Base-by-base conservation (phyloP, 2,113 vertebrate genomes). In the Turnix velox region DNA sequence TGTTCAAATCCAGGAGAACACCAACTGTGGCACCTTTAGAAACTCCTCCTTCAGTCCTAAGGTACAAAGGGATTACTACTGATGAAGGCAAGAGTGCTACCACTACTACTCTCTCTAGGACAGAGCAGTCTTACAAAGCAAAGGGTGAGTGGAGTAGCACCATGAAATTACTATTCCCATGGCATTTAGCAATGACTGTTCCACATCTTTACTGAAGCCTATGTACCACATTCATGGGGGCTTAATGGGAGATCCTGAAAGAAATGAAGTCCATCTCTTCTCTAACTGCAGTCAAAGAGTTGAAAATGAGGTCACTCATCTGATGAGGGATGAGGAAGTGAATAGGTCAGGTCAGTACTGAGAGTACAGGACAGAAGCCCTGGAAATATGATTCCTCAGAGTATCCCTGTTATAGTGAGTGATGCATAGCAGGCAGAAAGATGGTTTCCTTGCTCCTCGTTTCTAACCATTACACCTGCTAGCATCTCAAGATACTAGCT, bases 31-130 rank as follows among this genome's bases (percentile, higher is more conserved):
- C 98, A 39, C 99, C 99, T 92, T 99, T 99, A 25, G 96, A 94
- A 94, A 99, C 99, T 55, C 99, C 99, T 3, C 99, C 99, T 97
- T 99, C 99, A 4, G 99, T 99, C 97, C 99, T 99, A 57, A 90
- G 37, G 94, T 45, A 71, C 14, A 75, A 93, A 88, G 43, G 22
- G 57, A 72, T 20, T 30, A 42, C 2, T 35, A 65, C 5, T 55
- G 14, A 24, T 23, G 24, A 73, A 51, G 33, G 27, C 18, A 48
- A 48, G 37, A 37, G 13, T 15, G n/a, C 20, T 35, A 22, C 18
- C 14, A 1, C 51, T 1, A 2, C 49, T 68, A 31, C 35, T 79
- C 65, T 48, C 59, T 18, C 54, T 28, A 35, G 31, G 25, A 58
- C 18, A 35, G 27, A 18, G 43, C 33, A 22, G 12, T 14, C 33